These are phyloP conservation scores for Andrena camellia DNA, from an alignment of 2,888 invertebrate species.

Conservation along the genomic window DNA sequence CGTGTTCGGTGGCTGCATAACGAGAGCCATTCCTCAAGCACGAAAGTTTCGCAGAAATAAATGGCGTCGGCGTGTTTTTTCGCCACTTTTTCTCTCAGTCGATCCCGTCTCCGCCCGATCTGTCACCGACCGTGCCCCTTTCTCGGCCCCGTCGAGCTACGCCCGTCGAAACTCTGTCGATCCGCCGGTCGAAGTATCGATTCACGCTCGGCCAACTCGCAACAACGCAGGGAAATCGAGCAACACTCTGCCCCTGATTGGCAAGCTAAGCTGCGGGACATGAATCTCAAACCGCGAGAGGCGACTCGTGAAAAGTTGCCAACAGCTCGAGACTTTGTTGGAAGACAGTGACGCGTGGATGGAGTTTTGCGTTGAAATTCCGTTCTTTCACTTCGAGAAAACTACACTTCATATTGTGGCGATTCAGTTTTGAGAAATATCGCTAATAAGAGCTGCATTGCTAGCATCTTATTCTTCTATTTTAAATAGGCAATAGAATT, in stretches of 20 bases:
- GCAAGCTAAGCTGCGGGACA: slow-evolving; percentile 4
- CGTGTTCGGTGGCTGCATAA: slow-evolving; percentile 72
- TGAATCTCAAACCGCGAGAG: too few relatives aligned
- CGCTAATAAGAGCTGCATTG: too few relatives aligned
- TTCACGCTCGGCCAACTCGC: slow-evolving; percentile 11
- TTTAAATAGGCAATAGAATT: too few relatives aligned
- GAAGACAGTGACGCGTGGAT: too few relatives aligned
- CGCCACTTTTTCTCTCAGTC: slow-evolving; percentile 17
- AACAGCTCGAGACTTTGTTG: too few relatives aligned
- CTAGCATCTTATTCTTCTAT: too few relatives aligned
- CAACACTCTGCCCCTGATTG: slow-evolving; percentile 1
- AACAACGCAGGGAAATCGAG: not conserved
- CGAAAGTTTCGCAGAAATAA: slow-evolving; percentile 71
- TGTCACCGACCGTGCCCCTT: slow-evolving; percentile 22
- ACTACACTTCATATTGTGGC: too few relatives aligned
- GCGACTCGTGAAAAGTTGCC: too few relatives aligned
- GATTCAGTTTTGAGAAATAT: too few relatives aligned
- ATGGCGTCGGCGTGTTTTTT: slow-evolving; percentile 55
- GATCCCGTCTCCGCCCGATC: slow-evolving; percentile 19
- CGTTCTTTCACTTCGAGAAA: too few relatives aligned
- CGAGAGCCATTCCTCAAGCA: slow-evolving; percentile 76
- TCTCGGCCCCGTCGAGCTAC: slow-evolving; percentile 4
- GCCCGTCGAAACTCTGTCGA: slow-evolving; percentile 10
- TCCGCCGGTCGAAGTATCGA: slow-evolving; percentile 32
- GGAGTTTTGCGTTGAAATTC: too few relatives aligned